Evolutionary conservation across 2,113 vertebrate species (phyloP), one percentile per base, ranked within the genome.

Genomic region (Blennius ocellaris): DNA sequence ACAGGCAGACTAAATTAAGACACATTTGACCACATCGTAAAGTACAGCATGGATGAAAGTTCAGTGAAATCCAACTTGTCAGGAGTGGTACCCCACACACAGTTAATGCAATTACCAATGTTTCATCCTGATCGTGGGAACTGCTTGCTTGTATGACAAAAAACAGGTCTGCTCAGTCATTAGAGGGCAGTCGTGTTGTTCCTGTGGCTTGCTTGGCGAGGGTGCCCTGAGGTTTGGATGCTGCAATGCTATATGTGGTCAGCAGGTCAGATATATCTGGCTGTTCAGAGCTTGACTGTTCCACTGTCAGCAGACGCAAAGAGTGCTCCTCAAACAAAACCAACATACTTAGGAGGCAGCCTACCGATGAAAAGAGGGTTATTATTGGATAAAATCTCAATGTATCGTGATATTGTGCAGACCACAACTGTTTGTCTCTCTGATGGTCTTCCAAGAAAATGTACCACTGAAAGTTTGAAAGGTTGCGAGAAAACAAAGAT

Each of bases 181-280:
- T 77, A 62, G 50, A 70, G 62, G 64, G 62, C 48, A 81, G 71
- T 47, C 11, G 5, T 78, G 76, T 72, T 72, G 69, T 86, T 86
- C 59, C 61, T 76, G 77, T 69, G 90, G 86, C 81, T 79, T 72
- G 73, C 57, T 40, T 76, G 84, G 82, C 77, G 12, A 51, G 76
- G 41, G 5, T 37, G 48, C 44, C 40, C 49, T 74, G 85, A 73
- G 85, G 85, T 89, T 83, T 89, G 86, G 73, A 85, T 71, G 17
- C 64, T 37, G 66, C 71, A 63, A 30, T 10, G 53, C 73, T 52
- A 36, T 37, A 67, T 72, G 84, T 64, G 76, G 81, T 89, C 87
- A 62, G 16, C 81, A 77, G 90, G 89, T 91, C 87, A 73, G 45
- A 82, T 61, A 44, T 84, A 83, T 88, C 83, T 68, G 53, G 72